Evolutionary conservation across 2,888 invertebrate genomes (phyloP).

Genomic region (Thyatira batis): DNA sequence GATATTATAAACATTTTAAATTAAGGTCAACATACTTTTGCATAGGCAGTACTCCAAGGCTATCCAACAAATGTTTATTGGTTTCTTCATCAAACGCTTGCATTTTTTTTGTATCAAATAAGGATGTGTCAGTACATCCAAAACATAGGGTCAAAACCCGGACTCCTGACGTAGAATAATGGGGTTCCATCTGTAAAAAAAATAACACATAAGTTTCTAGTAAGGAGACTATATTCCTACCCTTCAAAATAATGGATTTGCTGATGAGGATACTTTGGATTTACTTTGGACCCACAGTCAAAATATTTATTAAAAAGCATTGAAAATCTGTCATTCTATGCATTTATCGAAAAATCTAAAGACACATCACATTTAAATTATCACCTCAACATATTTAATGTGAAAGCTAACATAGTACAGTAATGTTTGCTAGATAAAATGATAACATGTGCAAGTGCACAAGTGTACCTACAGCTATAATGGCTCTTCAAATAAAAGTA

Average conservation of each 20-base stretch:
- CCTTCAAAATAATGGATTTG: not conserved
- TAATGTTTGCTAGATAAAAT: no score
- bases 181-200: slow-evolving; percentile 53
- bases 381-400: no score
- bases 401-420: no score
- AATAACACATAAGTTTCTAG: not conserved
- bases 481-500: not conserved
- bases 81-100: slow-evolving; percentile 49
- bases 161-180: slow-evolving; percentile 52
- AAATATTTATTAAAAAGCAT: no score
- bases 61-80: slow-evolving; percentile 25
- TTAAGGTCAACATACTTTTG: slow-evolving; percentile 38
- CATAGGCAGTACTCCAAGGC: slow-evolving; percentile 21
- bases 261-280: no score
- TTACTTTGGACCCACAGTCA: no score
- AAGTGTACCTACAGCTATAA: not conserved
- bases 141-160: slow-evolving; percentile 68
- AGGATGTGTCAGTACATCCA: slow-evolving; percentile 60
- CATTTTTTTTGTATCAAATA: slow-evolving; percentile 44
- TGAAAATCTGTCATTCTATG: no score
- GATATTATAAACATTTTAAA: no score
- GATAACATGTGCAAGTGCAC: not conserved
- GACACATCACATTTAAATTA: no score
- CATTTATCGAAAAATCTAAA: no score
- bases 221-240: not conserved